A percentile compares a stretch with the other conserved stretches of the same genome.
These are phyloP conservation scores for Drosophila nikananu DNA, from an alignment of 1,140 invertebrate genomes.

Conservation along the genomic window DNA sequence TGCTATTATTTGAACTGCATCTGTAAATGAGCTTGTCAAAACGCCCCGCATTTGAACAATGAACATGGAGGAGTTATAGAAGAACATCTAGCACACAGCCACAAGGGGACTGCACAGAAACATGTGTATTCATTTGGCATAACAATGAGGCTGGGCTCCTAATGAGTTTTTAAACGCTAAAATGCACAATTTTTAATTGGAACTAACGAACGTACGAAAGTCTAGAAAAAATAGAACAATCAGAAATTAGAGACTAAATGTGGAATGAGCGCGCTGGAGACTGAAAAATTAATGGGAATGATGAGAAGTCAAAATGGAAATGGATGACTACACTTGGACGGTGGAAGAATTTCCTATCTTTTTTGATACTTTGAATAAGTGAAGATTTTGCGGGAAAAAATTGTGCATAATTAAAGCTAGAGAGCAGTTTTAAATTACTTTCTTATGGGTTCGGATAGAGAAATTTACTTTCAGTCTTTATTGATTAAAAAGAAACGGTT, in stretches of 20 bases:
- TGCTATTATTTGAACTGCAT: not conserved
- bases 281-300: not conserved
- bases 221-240: not conserved
- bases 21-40: conserved; percentile 10
- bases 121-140: conserved; percentile 49
- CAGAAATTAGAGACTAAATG: not conserved
- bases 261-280: not conserved
- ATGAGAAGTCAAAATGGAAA: not conserved
- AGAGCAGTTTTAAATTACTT: not conserved
- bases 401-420: not conserved
- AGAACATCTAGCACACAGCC: conserved; percentile 10
- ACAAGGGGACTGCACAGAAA: not conserved
- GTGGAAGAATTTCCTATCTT: not conserved
- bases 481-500: not conserved
- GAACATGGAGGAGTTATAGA: conserved; percentile 2
- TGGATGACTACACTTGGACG: conserved; percentile 20
- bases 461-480: not conserved
- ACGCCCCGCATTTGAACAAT: conserved; percentile 34
- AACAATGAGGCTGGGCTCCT: conserved; percentile 42
- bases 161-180: conserved; percentile 57
- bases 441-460: not conserved
- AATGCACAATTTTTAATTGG: conserved; percentile 45
- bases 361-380: conserved; percentile 4
- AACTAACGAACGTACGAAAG: conserved; percentile 20
- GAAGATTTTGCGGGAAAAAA: not conserved